Evolutionary conservation across 2,797 vertebrate species (phyloP), one percentile per base, ranked within the genome.

Genomic region (Platalea minor): DNA sequence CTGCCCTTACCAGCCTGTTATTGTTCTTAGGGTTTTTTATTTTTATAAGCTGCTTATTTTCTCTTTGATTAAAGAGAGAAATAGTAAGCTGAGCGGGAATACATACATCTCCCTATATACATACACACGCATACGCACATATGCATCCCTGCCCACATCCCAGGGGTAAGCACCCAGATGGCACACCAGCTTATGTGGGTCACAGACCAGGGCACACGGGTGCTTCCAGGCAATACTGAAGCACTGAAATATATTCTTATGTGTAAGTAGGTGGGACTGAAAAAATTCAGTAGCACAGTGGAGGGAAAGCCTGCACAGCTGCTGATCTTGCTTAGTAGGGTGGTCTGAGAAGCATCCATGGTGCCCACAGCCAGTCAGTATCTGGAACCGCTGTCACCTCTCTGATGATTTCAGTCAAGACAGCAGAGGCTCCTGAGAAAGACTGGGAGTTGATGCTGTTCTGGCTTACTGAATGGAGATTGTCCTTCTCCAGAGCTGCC

Each of bases 41-140:
- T 84, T 60, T 68, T 56, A n/a, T 17, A 85, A 78, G 63, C 19
- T 56, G 74, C 45, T 85, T 45, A 37, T 89, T 87, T 95, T 88
- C 79, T 69, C 73, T 76, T 79, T 57, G 46, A 72, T 65, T 64
- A 63, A 41, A 41, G 41, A 41, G 41, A 41, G 41, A 41, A 41
- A 41, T 14, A 41, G 70, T 56, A 76, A 85, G 15, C 59, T 73
- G 45, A 9, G 53, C 17, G 20, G 67, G 37, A 94, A 89, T 13
- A 31, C 25, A 19, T 12, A 5, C 43, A 46, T 33, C 43, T 91
- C 63, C 35, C 54, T 56, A 19, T 24, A 11, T 2, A 17, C 9
- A 31, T 2, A 54, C 0, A 1, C 17, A 46, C 0, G 2, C 31
- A 43, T 28, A 23, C 0, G 0, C 4, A 13, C 9, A 12, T 1